Evolutionary conservation across 2,797 vertebrate genomes (phyloP).

Genomic region (Sebastes diploproa): DNA sequence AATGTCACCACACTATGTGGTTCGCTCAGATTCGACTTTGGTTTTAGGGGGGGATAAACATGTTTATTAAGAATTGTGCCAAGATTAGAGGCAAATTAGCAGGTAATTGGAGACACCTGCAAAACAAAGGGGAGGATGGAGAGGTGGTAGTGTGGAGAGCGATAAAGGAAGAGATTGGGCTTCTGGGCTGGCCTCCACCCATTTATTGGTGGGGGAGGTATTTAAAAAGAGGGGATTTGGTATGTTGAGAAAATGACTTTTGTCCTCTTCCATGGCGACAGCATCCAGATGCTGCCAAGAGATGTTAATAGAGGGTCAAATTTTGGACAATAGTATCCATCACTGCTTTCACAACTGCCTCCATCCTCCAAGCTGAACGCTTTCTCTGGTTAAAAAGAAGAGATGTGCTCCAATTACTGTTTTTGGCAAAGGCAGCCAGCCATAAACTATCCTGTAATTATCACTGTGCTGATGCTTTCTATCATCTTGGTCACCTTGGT

Average conservation of each 20-base stretch:
- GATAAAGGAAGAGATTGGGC: slow-evolving; percentile 74
- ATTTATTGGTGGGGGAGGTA: slow-evolving; percentile 79
- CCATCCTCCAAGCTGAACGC: slow-evolving; percentile 86
- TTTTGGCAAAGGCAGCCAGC: slow-evolving; percentile 84
- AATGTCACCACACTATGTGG: slow-evolving; percentile 25
- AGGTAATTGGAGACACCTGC: slow-evolving; percentile 90
- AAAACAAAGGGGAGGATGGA: slow-evolving; percentile 83
- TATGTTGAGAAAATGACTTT: slow-evolving; percentile 87
- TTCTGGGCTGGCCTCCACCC: slow-evolving; percentile 82
- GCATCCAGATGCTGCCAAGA: slow-evolving; percentile 92
- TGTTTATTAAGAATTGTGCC: slow-evolving; percentile 69
- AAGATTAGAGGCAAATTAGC: slow-evolving; percentile 82
- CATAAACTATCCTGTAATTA: slow-evolving; percentile 74
- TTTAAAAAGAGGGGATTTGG: slow-evolving; percentile 80
- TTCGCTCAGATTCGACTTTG: slow-evolving; percentile 37
- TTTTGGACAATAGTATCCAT: slow-evolving; percentile 92
- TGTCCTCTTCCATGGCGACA: slow-evolving; percentile 87
- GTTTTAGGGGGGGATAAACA: slow-evolving; percentile 38
- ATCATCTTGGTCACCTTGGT: slow-evolving; percentile 59
- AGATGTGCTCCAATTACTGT: slow-evolving; percentile 88
- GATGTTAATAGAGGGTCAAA: slow-evolving; percentile 94
- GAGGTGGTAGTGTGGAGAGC: slow-evolving; percentile 78
- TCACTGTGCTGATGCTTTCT: slow-evolving; percentile 63
- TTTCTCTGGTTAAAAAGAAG: slow-evolving; percentile 86
- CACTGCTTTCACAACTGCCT: slow-evolving; percentile 88